Conservation (phyloP, 2,888 invertebrate species). For the Loripinus fragilis region DNA sequence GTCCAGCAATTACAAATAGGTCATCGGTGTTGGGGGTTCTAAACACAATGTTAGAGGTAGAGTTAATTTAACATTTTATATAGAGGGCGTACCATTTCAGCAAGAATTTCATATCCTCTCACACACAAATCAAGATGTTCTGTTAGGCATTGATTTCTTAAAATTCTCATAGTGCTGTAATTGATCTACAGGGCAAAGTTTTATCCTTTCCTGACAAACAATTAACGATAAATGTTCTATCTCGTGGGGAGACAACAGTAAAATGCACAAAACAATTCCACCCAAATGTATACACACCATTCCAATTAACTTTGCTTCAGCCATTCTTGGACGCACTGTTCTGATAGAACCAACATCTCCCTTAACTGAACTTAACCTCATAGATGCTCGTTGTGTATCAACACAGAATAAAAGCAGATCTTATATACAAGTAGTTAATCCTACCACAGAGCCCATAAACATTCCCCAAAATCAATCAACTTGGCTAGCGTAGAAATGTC, state of each 20-base stretch:
- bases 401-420: neutral
- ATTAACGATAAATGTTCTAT: neutral
- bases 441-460: neutral
- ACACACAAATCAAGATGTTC: neutral
- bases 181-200: neutral
- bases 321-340: neutral
- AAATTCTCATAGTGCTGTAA: neutral
- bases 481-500: neutral
- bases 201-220: neutral
- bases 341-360: neutral
- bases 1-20: neutral
- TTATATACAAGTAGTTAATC: neutral
- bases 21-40: neutral
- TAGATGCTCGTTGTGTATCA: neutral
- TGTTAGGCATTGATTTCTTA: neutral
- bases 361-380: neutral
- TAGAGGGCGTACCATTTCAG: neutral
- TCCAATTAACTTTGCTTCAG: neutral
- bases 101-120: neutral
- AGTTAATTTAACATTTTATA: neutral
- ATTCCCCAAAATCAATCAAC: neutral
- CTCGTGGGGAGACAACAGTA: neutral
- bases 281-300: neutral
- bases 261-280: neutral
- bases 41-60: neutral